phyloP scores from a whole-genome alignment of 2,113 vertebrate genomes.

The Helogale parvula region DNA sequence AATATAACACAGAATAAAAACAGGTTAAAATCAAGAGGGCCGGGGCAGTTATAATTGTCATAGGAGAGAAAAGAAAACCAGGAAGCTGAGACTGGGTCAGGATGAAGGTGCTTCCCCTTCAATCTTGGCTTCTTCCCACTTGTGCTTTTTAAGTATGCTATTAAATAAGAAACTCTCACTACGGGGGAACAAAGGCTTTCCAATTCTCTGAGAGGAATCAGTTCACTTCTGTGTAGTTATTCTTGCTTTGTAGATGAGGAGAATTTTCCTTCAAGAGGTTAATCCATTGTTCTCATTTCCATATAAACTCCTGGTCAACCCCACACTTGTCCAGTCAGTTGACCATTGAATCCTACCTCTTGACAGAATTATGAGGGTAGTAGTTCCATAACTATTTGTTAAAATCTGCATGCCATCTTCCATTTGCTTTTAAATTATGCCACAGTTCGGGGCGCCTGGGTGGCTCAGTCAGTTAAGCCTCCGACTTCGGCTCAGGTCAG shows the following conservation, averaged over 20 bases:
- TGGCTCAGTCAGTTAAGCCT: too few species aligned
- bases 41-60: slow-evolving; percentile 37
- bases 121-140: not conserved
- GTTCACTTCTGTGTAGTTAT: not conserved
- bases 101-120: not conserved
- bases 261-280: not conserved
- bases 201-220: not conserved
- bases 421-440: slow-evolving; percentile 26
- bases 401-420: not conserved
- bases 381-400: slow-evolving; percentile 23
- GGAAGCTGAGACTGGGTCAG: slow-evolving; percentile 13
- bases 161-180: not conserved
- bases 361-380: not conserved
- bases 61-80: not conserved
- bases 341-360: not conserved
- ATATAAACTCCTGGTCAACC: slow-evolving; percentile 9
- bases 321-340: not conserved
- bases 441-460: too few species aligned
- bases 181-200: not conserved
- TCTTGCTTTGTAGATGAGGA: slow-evolving; percentile 20
- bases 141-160: not conserved
- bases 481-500: too few species aligned
- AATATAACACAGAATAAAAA: slow-evolving; percentile 44
- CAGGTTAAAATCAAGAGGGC: slow-evolving; percentile 31
- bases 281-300: not conserved